Conservation (phyloP, 64 coral and sea anemone genomes). For the Montipora cactus region DNA sequence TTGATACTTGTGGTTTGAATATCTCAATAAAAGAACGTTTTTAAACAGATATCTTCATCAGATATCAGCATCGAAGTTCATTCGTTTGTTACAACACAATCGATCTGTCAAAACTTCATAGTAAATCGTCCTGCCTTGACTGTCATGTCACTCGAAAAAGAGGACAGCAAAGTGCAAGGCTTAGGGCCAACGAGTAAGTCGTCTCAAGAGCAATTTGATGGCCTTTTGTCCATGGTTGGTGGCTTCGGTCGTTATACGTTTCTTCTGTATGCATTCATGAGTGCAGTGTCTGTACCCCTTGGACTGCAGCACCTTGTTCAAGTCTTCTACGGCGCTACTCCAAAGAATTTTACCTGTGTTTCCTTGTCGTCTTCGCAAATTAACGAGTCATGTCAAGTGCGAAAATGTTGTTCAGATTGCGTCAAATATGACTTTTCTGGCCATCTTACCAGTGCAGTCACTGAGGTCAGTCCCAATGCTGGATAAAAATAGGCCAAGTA, state of each 20-base stretch:
- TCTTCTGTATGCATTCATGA: slow-evolving; percentile 80
- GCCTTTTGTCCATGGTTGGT: slow-evolving; percentile 78
- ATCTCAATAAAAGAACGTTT: too few species aligned
- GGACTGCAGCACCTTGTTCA: slow-evolving; percentile 83
- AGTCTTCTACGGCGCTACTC: slow-evolving; percentile 84
- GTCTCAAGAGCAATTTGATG: slow-evolving; percentile 66
- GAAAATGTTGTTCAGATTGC: slow-evolving; percentile 76
- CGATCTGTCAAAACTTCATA: too few species aligned
- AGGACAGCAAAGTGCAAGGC: background rate
- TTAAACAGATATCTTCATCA: too few species aligned
- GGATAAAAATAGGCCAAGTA: too few species aligned
- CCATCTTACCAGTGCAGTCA: slow-evolving; percentile 74
- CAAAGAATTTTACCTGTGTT: slow-evolving; percentile 44
- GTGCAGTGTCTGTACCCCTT: slow-evolving; percentile 73
- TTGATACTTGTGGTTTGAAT: too few species aligned
- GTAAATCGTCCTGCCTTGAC: background rate
- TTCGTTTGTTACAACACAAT: too few species aligned
- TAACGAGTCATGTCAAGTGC: slow-evolving; percentile 66
- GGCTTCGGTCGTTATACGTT: slow-evolving; percentile 83
- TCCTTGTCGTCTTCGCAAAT: background rate
- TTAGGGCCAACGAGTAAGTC: slow-evolving; percentile 14
- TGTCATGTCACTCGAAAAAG: background rate
- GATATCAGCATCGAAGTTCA: too few species aligned
- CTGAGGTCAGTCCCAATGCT: background rate
- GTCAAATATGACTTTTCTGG: slow-evolving; percentile 46